Evolutionary conservation across 2,888 invertebrate genomes (phyloP).

Genomic region (Cataglyphis cursor): DNA sequence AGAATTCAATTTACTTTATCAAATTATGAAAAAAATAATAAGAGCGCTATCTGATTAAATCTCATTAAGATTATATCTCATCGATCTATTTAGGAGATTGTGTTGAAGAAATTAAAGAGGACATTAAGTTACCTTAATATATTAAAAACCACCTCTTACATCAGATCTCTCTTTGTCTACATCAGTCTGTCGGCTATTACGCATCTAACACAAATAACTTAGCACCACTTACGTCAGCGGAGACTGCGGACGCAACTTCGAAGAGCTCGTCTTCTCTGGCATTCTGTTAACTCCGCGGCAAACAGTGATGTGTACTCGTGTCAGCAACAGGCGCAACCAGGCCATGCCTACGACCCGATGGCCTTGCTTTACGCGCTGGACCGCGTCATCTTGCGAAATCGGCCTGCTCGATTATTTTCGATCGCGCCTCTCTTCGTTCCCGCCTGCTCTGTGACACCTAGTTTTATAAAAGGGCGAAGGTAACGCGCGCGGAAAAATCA

Average conservation of each 20-base stretch:
- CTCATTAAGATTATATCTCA: not conserved
- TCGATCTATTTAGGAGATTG: not conserved
- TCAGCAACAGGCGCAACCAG: conserved; percentile 72
- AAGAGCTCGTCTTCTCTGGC: conserved; percentile 65
- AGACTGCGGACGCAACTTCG: conserved; percentile 24
- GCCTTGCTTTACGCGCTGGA: conserved; percentile 82
- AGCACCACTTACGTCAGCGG: conserved; percentile 28
- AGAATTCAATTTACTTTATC: not conserved
- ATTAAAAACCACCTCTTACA: conserved; percentile 19
- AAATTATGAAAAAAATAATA: not conserved
- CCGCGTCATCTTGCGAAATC: conserved; percentile 80
- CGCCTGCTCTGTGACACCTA: conserved; percentile 45
- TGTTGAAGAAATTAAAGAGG: not conserved
- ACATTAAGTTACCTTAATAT: not conserved
- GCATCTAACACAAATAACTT: conserved; percentile 41
- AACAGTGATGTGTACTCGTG: conserved; percentile 40
- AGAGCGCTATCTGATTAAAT: not conserved
- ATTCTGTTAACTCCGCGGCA: conserved; percentile 57
- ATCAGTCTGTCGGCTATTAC: conserved; percentile 34
- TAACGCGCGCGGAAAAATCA: not conserved
- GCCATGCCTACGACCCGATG: conserved; percentile 80
- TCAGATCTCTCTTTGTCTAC: not conserved
- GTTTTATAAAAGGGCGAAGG: conserved; percentile 12
- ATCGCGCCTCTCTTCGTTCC: conserved; percentile 58
- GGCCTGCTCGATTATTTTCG: conserved; percentile 74